phyloP scores from a whole-genome alignment of 1,140 invertebrate genomes.

The Temnothorax curvispinosus region DNA sequence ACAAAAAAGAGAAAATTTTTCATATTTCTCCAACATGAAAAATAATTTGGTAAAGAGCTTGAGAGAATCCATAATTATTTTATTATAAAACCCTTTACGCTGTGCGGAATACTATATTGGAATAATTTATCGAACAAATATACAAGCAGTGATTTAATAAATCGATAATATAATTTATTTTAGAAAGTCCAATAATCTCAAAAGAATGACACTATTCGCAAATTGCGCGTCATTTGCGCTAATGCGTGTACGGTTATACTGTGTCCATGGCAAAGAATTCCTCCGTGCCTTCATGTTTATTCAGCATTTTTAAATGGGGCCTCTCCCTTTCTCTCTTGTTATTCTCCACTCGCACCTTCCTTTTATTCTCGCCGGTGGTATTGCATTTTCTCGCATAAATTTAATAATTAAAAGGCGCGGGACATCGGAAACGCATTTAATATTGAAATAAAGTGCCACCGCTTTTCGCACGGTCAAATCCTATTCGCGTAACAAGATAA shows the following conservation, averaged over 20 bases:
- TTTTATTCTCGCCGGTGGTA: slow-evolving; percentile 33
- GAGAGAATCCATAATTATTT: neutral
- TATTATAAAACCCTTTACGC: neutral
- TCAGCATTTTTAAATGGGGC: slow-evolving; percentile 59
- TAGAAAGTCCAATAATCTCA: slow-evolving; percentile 22
- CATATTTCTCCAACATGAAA: neutral
- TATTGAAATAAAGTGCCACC: slow-evolving; percentile 55
- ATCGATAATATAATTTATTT: slow-evolving; percentile 20
- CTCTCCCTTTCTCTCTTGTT: slow-evolving; percentile 42
- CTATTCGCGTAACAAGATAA: slow-evolving; percentile 52
- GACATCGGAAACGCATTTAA: slow-evolving; percentile 55
- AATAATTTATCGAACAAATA: slow-evolving; percentile 7
- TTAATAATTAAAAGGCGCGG: slow-evolving; percentile 56
- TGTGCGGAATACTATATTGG: neutral
- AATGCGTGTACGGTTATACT: slow-evolving; percentile 44
- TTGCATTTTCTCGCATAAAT: slow-evolving; percentile 59
- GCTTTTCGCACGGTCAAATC: slow-evolving; percentile 29
- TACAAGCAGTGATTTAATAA: neutral
- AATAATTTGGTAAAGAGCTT: neutral
- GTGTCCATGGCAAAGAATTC: slow-evolving; percentile 37
- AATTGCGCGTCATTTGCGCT: slow-evolving; percentile 53
- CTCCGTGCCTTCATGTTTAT: slow-evolving; percentile 54
- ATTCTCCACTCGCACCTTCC: slow-evolving; percentile 40
- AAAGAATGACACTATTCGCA: slow-evolving; percentile 41
- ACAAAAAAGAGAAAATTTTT: neutral